Evolutionary conservation across 2,113 vertebrate genomes (phyloP), one percentile per base, ranked within the genome.

Genomic region (Cyprinus carpio): DNA sequence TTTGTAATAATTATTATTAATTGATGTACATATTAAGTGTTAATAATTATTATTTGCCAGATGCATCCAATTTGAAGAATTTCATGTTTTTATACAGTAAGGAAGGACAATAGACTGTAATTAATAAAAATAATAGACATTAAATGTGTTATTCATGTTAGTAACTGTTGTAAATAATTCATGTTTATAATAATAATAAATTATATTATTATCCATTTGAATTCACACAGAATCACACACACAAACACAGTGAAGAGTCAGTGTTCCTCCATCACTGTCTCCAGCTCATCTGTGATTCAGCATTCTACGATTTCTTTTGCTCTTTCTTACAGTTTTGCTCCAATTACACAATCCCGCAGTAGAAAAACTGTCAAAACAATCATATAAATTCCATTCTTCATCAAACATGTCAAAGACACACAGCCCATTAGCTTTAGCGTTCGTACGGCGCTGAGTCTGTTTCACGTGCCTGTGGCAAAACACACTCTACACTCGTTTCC

Each of bases 401-500:
- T 67, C 37, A 43, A 1, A 29, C 27, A 49, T 67, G 40, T 51
- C 80, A 81, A 67, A n/a, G 25, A 25, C 18, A 65, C 15, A 79
- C 31, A 60, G 9, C 20, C 7, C 9, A n/a, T 67, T 69, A 81
- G 62, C 80, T 67, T 81, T 65, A 51, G 80, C 80, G 46, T 81
- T 10, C 9, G 20, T 29, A 3, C 46, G 4, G 43, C 29, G 51
- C n/a, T 62, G 40, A 40, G 40, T 40, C 40, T 40, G 40, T 40
- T 40, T 40, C 40, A 40, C 40, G 75, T 58, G 37, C 40, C 31
- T 37, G 77, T 43, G 37, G 7, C 23, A 29, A 56, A 46, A 62
- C 34, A 60, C 51, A 60, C 37, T 1, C 20, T 11, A 58, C 51
- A 15, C 31, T 58, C 11, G 2, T 34, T 54, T 23, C 23, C 20